These are phyloP conservation scores for Harpalus rubripes DNA, from an alignment of 2,888 invertebrate species.

Conservation along the genomic window DNA sequence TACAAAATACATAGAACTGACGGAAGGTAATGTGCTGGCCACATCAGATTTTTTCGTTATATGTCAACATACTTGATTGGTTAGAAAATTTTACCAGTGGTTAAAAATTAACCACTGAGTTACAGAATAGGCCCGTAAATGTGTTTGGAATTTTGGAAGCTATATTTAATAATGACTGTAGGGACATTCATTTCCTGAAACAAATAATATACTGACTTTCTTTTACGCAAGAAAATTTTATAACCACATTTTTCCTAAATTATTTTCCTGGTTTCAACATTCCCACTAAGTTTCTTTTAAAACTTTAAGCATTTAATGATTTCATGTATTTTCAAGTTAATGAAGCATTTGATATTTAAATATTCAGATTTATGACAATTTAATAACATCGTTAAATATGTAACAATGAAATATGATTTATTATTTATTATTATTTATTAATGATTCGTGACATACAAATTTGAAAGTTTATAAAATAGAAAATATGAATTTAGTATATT, in stretches of 20 bases:
- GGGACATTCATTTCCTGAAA: not conserved
- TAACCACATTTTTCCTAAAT: not conserved
- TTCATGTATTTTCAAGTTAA: not conserved
- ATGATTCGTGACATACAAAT: not conserved
- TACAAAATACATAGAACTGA: too few relatives aligned
- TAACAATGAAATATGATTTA: not conserved
- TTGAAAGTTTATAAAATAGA: not conserved
- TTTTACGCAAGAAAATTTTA: not conserved
- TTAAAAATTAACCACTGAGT: too few relatives aligned
- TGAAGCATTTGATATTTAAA: constrained; percentile 7
- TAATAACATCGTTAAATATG: not conserved
- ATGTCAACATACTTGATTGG: too few relatives aligned
- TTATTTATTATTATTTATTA: constrained; percentile 1
- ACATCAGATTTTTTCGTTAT: too few relatives aligned
- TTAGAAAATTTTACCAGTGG: too few relatives aligned
- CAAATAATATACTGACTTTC: not conserved
- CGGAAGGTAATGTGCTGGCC: too few relatives aligned
- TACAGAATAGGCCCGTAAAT: too few relatives aligned
- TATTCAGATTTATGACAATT: not conserved
- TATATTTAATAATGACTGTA: too few relatives aligned
- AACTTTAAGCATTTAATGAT: not conserved
- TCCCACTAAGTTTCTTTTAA: not conserved
- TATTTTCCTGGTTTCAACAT: not conserved
- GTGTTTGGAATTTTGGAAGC: too few relatives aligned
- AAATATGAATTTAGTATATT: not conserved